A percentile compares a stretch with the other conserved stretches of the same genome.
phyloP scores from a whole-genome alignment of 2,888 invertebrate genomes.

The Creontiades dilutus region DNA sequence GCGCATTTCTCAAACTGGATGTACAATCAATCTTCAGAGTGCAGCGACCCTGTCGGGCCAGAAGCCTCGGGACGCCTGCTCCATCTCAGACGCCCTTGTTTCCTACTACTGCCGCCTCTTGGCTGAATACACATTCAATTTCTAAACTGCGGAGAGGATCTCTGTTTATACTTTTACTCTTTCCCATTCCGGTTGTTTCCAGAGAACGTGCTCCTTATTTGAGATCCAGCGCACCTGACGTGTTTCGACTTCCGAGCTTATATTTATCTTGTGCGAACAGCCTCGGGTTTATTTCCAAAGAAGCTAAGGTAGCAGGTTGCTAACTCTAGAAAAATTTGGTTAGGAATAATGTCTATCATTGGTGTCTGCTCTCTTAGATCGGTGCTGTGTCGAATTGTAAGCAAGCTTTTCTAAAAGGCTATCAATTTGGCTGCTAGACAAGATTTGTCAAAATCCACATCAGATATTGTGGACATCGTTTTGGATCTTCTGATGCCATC shows the following conservation, averaged over 20 bases:
- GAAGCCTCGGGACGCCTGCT: constrained; percentile 9
- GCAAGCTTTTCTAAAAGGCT: no score
- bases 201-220: neutral
- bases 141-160: neutral
- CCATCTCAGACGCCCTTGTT: neutral
- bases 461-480: no score
- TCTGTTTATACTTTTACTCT: neutral
- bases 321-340: no score
- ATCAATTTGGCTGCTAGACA: no score
- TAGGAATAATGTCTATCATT: no score
- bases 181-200: neutral
- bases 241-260: neutral
- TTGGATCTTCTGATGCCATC: no score
- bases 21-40: neutral
- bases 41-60: neutral
- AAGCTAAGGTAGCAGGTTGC: no score
- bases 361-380: no score
- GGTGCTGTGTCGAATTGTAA: no score
- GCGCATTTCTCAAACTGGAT: neutral
- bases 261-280: neutral
- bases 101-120: neutral
- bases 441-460: no score
- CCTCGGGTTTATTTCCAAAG: neutral
- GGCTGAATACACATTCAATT: constrained; percentile 19
- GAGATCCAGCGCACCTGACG: neutral